phyloP scores from a whole-genome alignment of 2,888 invertebrate species.

The Arctia plantaginis region DNA sequence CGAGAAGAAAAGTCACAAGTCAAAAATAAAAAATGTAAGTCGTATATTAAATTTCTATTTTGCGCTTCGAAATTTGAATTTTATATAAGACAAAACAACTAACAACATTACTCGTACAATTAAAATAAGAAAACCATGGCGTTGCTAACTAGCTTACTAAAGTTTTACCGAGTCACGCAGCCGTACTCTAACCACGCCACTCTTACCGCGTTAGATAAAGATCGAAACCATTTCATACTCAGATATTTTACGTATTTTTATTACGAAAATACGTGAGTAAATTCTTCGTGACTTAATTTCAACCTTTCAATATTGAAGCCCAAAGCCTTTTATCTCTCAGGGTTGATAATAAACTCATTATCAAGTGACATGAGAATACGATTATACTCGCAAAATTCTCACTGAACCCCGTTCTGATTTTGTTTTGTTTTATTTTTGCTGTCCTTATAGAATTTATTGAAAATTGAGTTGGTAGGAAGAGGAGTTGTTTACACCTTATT shows the following conservation, averaged over 20 bases:
- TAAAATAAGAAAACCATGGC: background rate
- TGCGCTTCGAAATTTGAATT: background rate
- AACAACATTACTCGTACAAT: background rate
- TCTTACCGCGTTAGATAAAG: slow-evolving; percentile 21
- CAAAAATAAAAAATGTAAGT: background rate
- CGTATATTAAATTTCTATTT: background rate
- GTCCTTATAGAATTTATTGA: slow-evolving; percentile 45
- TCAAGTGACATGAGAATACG: slow-evolving; percentile 56
- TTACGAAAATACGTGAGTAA: slow-evolving; percentile 33
- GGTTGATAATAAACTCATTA: slow-evolving; percentile 61
- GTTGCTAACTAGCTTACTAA: background rate
- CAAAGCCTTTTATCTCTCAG: slow-evolving; percentile 57
- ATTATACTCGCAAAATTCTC: slow-evolving; percentile 42
- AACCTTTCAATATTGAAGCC: slow-evolving; percentile 53
- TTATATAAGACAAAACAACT: background rate
- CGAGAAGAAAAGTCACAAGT: background rate
- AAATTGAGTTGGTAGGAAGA: slow-evolving; percentile 31
- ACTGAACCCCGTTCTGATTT: slow-evolving; percentile 13
- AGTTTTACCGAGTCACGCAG: slow-evolving; percentile 5
- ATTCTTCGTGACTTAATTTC: slow-evolving; percentile 45
- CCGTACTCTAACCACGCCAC: background rate
- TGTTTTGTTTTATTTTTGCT: slow-evolving; percentile 17
- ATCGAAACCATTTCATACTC: slow-evolving; percentile 35
- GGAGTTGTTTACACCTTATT: slow-evolving; percentile 29
- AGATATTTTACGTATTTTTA: slow-evolving; percentile 42